These are phyloP conservation scores for Stenchaetothrips biformis DNA, from an alignment of 2,888 invertebrate genomes.

Conservation along the genomic window DNA sequence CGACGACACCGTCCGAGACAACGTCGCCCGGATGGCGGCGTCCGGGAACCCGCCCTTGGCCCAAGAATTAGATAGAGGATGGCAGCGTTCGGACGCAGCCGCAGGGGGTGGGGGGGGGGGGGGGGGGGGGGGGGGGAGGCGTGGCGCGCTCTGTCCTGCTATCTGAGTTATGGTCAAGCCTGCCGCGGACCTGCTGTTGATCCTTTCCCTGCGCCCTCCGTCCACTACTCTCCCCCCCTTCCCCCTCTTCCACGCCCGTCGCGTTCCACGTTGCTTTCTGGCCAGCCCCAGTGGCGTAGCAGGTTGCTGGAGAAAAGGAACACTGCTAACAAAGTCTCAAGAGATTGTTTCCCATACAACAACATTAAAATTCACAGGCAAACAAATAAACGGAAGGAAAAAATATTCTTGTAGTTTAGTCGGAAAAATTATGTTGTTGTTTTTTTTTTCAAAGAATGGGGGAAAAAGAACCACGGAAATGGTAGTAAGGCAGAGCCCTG, in stretches of 20 bases:
- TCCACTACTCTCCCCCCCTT: not conserved
- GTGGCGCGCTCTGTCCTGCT: not conserved
- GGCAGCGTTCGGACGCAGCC: not conserved
- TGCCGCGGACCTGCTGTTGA: not conserved
- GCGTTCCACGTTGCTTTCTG: too few species aligned
- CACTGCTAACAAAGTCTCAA: too few species aligned
- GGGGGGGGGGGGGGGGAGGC: not conserved
- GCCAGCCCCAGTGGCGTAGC: conserved; percentile 1
- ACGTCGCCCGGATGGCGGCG: not conserved
- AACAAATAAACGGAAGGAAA: too few species aligned
- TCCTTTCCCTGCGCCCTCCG: not conserved
- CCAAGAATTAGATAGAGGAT: not conserved
- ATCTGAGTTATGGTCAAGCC: conserved; percentile 18
- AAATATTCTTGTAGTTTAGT: too few species aligned
- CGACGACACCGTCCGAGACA: too few species aligned
- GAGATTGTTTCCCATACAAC: too few species aligned
- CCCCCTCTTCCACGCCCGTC: not conserved
- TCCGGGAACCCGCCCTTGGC: not conserved
- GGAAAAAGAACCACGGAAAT: too few species aligned
- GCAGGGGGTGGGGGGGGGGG: too few species aligned
- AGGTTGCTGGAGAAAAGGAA: not conserved
- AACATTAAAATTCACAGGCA: too few species aligned
- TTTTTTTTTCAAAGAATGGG: too few species aligned
- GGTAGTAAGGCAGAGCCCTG: not conserved
- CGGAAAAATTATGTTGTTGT: too few species aligned